phyloP scores from a whole-genome alignment of 2,888 invertebrate genomes.

The Melinopterus prodromus region DNA sequence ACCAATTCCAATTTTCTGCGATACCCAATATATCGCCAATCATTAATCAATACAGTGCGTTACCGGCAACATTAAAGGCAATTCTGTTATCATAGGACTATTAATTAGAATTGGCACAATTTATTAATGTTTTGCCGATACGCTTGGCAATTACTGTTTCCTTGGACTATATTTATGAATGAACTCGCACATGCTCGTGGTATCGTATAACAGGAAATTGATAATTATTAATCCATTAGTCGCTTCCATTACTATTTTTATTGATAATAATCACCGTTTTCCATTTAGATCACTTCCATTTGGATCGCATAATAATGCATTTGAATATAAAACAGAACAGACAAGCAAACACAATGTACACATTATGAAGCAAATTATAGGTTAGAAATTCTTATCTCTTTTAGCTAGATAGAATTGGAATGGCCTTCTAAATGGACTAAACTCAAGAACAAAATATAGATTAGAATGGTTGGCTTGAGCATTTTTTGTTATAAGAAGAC shows the following conservation, averaged over 20 bases:
- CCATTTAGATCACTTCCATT: not conserved
- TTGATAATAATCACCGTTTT: not conserved
- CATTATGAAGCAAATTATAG: too few species aligned
- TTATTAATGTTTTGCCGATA: not conserved
- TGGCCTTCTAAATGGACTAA: too few species aligned
- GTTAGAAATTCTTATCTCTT: too few species aligned
- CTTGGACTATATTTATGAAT: slow-evolving; percentile 4
- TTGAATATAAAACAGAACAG: too few species aligned
- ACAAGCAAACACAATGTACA: too few species aligned
- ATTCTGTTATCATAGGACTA: not conserved
- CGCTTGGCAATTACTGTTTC: not conserved
- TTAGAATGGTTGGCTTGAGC: too few species aligned
- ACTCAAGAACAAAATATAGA: too few species aligned
- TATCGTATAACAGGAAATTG: not conserved
- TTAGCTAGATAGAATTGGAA: too few species aligned
- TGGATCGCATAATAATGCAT: too few species aligned
- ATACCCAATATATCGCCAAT: not conserved
- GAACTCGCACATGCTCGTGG: not conserved
- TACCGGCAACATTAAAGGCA: not conserved
- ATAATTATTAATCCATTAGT: slow-evolving; percentile 4
- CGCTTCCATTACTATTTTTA: not conserved
- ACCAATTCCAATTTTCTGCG: not conserved
- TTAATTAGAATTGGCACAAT: not conserved
- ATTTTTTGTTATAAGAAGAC: too few species aligned
- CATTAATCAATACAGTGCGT: not conserved